Base-by-base conservation (phyloP, 2,888 invertebrate species). In the Xestoiulus laeticollis region DNA sequence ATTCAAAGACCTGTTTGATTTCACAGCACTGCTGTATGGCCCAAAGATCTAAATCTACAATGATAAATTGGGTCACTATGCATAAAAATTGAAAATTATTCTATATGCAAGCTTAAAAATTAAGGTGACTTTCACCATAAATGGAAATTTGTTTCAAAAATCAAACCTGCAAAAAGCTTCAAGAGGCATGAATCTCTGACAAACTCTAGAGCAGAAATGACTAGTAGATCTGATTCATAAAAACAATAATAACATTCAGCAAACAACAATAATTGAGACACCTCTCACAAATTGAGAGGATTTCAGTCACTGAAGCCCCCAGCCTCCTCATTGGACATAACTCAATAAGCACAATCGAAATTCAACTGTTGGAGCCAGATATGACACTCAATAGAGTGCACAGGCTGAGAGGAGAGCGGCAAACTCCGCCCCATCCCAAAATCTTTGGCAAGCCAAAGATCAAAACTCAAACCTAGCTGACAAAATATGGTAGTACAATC, bases 181-280 rank as follows among this genome's bases (percentile, higher is more conserved):
- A 19, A 16, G 19, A n/a, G 3, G 59, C 59, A 59, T 59, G 19
- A 19, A n/a, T 19, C 59, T 59, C 30, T 30, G 78, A 30, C 30
- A 78, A 78, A 78, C 78, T 78, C 78, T n/a, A 22, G 22, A 78
- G 30, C 22, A 78, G 78, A 78, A 16, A 78, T 68, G 78, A 78
- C 78, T 78, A 78, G 78, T 78, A 78, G 16, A 3, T 30, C 30
- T 78, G 78, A 78, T 12, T 78, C 30, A 26, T 30, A 78, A 30
- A 78, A 78, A 68, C 30, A 78, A 30, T 30, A 59, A 59, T 78
- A 78, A 78, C 10, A 78, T 78, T 12, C 78, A 30, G 78, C 30
- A 78, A 12, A 22, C 78, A 78, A 3, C 14, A 8, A 26, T 68
- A 26, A 26, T 68, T 19, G 22, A 12, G 68, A 22, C 10, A 26